phyloP scores from a whole-genome alignment of 1,140 invertebrate species.

The Sminthurinus signatus region DNA sequence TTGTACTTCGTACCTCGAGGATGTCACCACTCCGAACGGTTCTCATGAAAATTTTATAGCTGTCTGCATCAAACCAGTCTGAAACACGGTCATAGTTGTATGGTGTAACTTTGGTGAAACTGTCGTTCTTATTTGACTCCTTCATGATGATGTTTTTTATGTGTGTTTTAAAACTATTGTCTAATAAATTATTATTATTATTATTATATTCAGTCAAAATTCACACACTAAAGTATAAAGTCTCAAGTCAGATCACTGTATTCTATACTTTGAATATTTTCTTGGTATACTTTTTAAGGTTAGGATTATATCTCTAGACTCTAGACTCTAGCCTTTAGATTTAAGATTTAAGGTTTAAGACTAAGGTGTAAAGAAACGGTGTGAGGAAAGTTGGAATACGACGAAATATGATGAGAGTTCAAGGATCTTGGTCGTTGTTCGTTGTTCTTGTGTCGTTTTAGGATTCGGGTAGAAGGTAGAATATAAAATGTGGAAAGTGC shows the following conservation, averaged over 20 bases:
- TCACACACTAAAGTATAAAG: not conserved
- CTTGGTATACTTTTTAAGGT: no score
- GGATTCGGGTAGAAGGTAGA: no score
- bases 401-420: no score
- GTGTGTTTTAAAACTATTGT: not conserved
- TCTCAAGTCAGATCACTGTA: not conserved
- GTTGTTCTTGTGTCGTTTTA: no score
- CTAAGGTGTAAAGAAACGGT: no score
- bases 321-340: no score
- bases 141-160: conserved; percentile 15
- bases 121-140: conserved; percentile 14
- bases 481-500: no score
- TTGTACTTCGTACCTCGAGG: conserved; percentile 33
- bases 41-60: conserved; percentile 30
- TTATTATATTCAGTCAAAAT: not conserved
- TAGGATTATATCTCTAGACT: no score
- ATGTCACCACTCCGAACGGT: conserved; percentile 38
- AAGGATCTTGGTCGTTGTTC: no score
- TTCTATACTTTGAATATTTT: no score
- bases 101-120: conserved; percentile 2
- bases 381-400: no score
- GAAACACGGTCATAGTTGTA: conserved; percentile 24
- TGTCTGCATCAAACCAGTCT: conserved; percentile 41
- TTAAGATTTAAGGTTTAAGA: no score
- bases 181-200: not conserved